Conservation (phyloP, 23 tunicate genomes). For the Halocynthia aurantium region DNA sequence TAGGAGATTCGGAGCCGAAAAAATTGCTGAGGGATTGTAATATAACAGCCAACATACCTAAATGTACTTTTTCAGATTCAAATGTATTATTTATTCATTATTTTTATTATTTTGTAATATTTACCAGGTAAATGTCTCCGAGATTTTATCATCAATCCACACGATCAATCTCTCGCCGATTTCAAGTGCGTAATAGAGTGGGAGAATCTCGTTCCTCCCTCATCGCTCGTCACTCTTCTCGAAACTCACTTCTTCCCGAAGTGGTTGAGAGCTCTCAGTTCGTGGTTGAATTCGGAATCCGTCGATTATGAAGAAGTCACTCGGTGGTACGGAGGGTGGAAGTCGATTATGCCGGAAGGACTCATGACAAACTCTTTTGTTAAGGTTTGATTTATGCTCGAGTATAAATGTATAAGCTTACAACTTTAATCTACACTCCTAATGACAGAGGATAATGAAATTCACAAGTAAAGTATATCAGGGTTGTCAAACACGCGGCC, state of each 20-base stretch:
- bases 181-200: conserved; percentile 63
- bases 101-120: background rate
- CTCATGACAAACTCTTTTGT: conserved; percentile 69
- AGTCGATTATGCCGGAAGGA: conserved; percentile 45
- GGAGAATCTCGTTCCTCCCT: conserved; percentile 68
- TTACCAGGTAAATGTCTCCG: conserved; percentile 46
- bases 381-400: conserved; percentile 29
- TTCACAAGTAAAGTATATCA: too few relatives aligned
- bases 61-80: background rate
- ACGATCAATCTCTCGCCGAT: conserved; percentile 52
- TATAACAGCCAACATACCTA: too few relatives aligned
- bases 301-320: conserved; percentile 84
- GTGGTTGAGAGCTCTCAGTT: conserved; percentile 77
- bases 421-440: too few relatives aligned
- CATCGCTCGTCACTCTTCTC: conserved; percentile 56
- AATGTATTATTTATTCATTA: background rate
- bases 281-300: conserved; percentile 59
- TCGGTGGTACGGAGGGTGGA: conserved; percentile 87
- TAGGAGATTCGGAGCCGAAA: too few relatives aligned
- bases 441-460: too few relatives aligned
- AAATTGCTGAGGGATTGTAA: too few relatives aligned
- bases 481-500: too few relatives aligned
- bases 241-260: conserved; percentile 88
- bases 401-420: background rate
- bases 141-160: conserved; percentile 84